A percentile compares a stretch with the other conserved stretches of the same genome.
These are phyloP conservation scores for Heliconius aoede DNA, from an alignment of 2,888 invertebrate genomes.

Conservation along the genomic window DNA sequence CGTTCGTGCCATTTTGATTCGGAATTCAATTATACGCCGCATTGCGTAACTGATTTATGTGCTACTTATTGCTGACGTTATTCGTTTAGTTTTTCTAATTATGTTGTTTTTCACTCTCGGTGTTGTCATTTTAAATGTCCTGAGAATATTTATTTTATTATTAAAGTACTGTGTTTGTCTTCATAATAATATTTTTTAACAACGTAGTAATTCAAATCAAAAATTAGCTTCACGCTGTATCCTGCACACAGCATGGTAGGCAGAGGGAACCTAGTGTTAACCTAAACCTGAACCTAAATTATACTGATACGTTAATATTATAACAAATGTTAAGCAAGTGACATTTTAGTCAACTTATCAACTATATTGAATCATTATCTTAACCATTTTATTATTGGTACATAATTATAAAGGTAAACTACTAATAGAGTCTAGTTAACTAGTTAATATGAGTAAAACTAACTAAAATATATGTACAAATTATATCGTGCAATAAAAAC, in stretches of 20 bases:
- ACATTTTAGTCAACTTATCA: no score
- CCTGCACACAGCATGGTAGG: no score
- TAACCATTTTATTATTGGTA: no score
- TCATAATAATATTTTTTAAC: no score
- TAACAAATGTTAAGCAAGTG: neutral
- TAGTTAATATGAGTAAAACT: no score
- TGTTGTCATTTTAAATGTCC: neutral
- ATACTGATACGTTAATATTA: neutral
- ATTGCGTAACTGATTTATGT: conserved; percentile 12
- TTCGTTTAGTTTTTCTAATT: neutral
- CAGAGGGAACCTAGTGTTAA: no score
- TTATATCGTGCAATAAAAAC: neutral
- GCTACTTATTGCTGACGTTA: neutral
- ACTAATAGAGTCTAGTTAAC: no score
- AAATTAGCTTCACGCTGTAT: no score
- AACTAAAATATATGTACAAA: neutral
- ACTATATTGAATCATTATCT: no score
- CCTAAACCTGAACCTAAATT: no score
- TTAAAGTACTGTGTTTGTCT: neutral
- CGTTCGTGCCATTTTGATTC: neutral
- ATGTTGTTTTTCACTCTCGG: neutral
- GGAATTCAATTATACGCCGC: conserved; percentile 8
- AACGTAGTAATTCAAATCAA: no score
- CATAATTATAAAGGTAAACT: no score
- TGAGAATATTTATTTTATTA: neutral